Conservation (phyloP, 2,797 vertebrate genomes). For the Darevskia mixta region DNA sequence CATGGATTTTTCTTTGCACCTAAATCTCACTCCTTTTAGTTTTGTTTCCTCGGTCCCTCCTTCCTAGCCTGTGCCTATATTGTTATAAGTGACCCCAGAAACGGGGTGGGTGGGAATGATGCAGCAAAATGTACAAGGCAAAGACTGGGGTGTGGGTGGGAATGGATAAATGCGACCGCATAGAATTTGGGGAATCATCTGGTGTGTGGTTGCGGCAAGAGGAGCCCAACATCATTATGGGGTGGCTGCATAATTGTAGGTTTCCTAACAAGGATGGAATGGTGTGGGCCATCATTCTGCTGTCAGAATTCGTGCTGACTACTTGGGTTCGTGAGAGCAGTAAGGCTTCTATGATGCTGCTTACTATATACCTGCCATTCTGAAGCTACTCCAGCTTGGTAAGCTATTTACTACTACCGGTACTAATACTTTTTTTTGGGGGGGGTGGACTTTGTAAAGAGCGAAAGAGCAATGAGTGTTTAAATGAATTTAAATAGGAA, state of each 20-base stretch:
- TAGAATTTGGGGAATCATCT: background rate
- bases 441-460: background rate
- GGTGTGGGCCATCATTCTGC: background rate
- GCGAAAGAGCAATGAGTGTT: background rate
- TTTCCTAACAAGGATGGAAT: conserved; percentile 3
- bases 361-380: background rate
- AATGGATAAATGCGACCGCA: background rate
- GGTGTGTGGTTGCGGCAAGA: background rate
- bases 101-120: too few relatives aligned
- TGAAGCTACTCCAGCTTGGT: conserved; percentile 9
- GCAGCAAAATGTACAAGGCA: background rate
- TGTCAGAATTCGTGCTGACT: background rate
- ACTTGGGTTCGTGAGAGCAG: too few relatives aligned
- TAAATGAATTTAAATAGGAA: background rate
- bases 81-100: conserved; percentile 19
- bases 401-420: conserved; percentile 27
- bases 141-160: background rate
- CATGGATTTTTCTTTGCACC: background rate
- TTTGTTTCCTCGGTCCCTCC: background rate
- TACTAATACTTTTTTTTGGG: background rate
- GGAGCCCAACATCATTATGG: background rate
- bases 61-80: background rate
- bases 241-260: conserved; percentile 29
- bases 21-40: background rate
- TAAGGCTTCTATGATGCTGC: background rate